These are phyloP conservation scores for Atractosteus spatula DNA, from an alignment of 2,113 vertebrate species.

Conservation along the genomic window DNA sequence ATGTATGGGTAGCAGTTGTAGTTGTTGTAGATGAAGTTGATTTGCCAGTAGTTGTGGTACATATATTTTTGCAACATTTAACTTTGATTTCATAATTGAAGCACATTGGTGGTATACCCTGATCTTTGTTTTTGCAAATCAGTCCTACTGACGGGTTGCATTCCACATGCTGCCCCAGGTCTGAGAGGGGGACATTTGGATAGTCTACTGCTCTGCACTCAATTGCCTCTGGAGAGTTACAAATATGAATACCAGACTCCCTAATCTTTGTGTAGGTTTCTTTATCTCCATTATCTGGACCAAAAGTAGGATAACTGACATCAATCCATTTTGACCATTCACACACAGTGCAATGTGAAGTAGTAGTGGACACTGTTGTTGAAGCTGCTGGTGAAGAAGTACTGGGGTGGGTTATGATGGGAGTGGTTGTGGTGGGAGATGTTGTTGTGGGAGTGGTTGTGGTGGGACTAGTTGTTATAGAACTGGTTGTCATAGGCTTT, in stretches of 20 bases:
- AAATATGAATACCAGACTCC: constrained; percentile 40
- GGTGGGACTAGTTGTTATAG: background rate
- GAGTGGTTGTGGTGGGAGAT: background rate
- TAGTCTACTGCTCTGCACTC: no score
- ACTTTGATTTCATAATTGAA: constrained; percentile 49
- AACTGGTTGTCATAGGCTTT: background rate
- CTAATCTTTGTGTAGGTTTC: constrained; percentile 46
- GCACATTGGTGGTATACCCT: constrained; percentile 49
- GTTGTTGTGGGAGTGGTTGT: background rate
- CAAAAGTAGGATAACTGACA: constrained; percentile 48
- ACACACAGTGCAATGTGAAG: constrained; percentile 32
- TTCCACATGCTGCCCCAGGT: constrained; percentile 44
- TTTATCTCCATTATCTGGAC: constrained; percentile 42
- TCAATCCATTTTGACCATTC: constrained; percentile 51
- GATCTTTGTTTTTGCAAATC: constrained; percentile 55
- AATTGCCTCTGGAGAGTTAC: constrained; percentile 44
- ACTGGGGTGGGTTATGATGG: background rate
- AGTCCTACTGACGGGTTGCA: constrained; percentile 51
- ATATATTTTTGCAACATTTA: no score
- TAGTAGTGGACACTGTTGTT: background rate
- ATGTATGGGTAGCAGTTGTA: background rate
- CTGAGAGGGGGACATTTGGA: constrained; percentile 21
- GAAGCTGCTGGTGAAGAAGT: background rate
- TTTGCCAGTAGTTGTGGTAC: background rate
- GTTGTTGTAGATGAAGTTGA: background rate